These are phyloP conservation scores for Lampropteryx suffumata DNA, from an alignment of 2,888 invertebrate genomes.

Conservation along the genomic window DNA sequence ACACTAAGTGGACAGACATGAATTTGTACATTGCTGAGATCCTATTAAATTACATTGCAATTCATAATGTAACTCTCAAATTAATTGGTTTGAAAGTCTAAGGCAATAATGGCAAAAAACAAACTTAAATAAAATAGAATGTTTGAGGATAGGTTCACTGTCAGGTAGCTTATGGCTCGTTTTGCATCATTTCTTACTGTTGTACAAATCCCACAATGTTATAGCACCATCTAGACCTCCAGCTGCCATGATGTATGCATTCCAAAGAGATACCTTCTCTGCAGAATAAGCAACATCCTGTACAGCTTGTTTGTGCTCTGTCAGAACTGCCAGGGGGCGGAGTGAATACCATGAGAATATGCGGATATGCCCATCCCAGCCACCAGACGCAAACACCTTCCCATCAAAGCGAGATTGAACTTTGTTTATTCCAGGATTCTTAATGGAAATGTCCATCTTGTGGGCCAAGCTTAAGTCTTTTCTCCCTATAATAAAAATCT, in stretches of 20 bases:
- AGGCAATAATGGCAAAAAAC: slow-evolving; percentile 60
- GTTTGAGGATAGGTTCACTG: slow-evolving; percentile 19
- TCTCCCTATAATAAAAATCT: slow-evolving; percentile 83
- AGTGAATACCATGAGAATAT: slow-evolving; percentile 91
- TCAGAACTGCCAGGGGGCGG: slow-evolving; percentile 87
- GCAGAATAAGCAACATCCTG: slow-evolving; percentile 88
- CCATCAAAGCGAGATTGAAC: slow-evolving; percentile 86
- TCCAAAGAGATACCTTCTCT: slow-evolving; percentile 85
- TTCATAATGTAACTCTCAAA: slow-evolving; percentile 47
- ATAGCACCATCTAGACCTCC: slow-evolving; percentile 89
- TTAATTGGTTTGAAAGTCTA: slow-evolving; percentile 41
- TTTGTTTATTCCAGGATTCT: slow-evolving; percentile 88
- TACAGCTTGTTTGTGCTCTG: slow-evolving; percentile 87
- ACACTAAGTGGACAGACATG: slow-evolving; percentile 40
- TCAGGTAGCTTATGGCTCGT: slow-evolving; percentile 17
- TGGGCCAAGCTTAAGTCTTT: slow-evolving; percentile 81
- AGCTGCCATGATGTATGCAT: slow-evolving; percentile 90
- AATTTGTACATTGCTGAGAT: slow-evolving; percentile 68
- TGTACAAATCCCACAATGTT: slow-evolving; percentile 91
- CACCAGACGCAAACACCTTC: slow-evolving; percentile 88
- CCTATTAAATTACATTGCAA: slow-evolving; percentile 58
- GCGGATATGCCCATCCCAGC: slow-evolving; percentile 90
- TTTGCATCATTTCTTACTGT: slow-evolving; percentile 66
- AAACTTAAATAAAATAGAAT: slow-evolving; percentile 12
- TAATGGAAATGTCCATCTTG: slow-evolving; percentile 85